Evolutionary conservation across 2,888 invertebrate genomes (phyloP).

Genomic region (Zonitis immaculata): DNA sequence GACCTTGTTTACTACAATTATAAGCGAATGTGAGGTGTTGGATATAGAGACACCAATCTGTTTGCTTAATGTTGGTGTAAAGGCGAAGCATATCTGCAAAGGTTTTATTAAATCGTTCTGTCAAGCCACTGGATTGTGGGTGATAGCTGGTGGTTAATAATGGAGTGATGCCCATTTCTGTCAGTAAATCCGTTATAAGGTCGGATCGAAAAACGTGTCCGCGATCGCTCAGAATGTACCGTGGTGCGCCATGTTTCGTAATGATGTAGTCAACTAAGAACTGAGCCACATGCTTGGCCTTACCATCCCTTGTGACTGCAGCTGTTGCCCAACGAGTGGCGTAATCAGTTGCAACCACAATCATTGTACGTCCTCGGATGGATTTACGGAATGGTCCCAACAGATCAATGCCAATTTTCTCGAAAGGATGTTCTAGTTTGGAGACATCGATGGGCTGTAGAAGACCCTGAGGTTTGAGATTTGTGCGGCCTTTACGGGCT

Average conservation of each 20-base stretch:
- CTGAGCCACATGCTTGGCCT: not conserved
- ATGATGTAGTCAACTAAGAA: not conserved
- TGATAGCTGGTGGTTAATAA: constrained; percentile 20
- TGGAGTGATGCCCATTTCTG: constrained; percentile 20
- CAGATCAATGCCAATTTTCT: constrained; percentile 4
- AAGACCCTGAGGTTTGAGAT: constrained; percentile 1
- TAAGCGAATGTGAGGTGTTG: constrained; percentile 26
- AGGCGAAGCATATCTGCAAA: constrained; percentile 21
- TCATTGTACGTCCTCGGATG: not conserved
- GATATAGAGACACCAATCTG: constrained; percentile 14
- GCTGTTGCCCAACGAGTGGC: not conserved
- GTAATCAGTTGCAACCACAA: not conserved
- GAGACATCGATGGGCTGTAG: constrained; percentile 3
- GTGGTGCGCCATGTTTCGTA: constrained; percentile 1
- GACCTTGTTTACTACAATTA: constrained; percentile 26
- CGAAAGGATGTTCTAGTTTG: constrained; percentile 2
- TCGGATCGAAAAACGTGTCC: not conserved
- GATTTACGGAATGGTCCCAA: constrained; percentile 2
- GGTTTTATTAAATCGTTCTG: constrained; percentile 28
- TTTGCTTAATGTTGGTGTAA: constrained; percentile 19
- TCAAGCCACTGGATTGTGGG: constrained; percentile 19
- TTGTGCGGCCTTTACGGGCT: not conserved
- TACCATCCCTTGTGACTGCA: not conserved
- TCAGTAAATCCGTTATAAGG: no score
- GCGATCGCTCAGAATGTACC: not conserved